Evolutionary conservation across 1,140 invertebrate species (phyloP).

Genomic region (Patella vulgata): DNA sequence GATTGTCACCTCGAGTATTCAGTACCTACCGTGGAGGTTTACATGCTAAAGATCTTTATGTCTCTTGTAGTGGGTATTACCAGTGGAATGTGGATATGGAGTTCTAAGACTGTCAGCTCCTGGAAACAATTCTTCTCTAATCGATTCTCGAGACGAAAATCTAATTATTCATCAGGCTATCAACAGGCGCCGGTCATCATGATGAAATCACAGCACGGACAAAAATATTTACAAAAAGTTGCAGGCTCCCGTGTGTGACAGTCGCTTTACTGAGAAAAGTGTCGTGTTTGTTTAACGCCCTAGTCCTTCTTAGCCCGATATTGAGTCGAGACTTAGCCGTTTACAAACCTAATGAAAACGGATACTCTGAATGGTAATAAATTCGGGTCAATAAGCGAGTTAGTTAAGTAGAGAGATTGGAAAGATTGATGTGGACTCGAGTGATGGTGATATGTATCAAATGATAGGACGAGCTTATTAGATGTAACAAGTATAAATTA

Average conservation of each 20-base stretch:
- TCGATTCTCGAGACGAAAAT: slow-evolving; percentile 54
- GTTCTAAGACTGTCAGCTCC: slow-evolving; percentile 59
- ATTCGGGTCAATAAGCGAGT: too few species aligned
- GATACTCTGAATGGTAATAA: too few species aligned
- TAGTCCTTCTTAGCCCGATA: too few species aligned
- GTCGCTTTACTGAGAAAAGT: too few species aligned
- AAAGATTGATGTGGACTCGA: too few species aligned
- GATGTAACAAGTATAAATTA: too few species aligned
- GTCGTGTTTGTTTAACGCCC: too few species aligned
- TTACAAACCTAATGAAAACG: too few species aligned
- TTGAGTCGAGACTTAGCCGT: too few species aligned
- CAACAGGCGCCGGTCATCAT: slow-evolving; percentile 57
- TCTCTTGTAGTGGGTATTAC: slow-evolving; percentile 72
- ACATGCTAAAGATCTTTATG: slow-evolving; percentile 75
- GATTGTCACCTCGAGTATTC: slow-evolving; percentile 62
- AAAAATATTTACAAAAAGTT: slow-evolving; percentile 52
- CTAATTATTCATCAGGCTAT: slow-evolving; percentile 41
- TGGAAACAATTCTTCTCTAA: slow-evolving; percentile 63
- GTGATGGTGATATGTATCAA: too few species aligned
- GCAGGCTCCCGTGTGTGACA: slow-evolving; percentile 35
- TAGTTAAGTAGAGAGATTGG: too few species aligned
- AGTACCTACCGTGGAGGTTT: slow-evolving; percentile 65
- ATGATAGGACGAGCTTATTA: too few species aligned
- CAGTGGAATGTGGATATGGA: slow-evolving; percentile 68
- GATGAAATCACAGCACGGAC: slow-evolving; percentile 44